These are phyloP conservation scores for Rhynchomys soricoides DNA, from an alignment of 2,113 vertebrate genomes.

Conservation along the genomic window DNA sequence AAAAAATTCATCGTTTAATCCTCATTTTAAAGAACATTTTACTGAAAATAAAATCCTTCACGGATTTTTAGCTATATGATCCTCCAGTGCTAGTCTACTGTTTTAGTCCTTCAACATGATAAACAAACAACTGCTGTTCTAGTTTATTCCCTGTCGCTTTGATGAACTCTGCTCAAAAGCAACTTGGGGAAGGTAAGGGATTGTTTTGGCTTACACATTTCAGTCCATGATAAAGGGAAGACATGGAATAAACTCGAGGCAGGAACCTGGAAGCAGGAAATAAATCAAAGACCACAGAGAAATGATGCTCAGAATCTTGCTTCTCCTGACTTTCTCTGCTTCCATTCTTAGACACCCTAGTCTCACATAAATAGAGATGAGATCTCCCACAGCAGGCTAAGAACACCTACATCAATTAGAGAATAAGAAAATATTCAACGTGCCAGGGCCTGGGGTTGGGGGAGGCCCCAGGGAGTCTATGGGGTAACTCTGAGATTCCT, in stretches of 20 bases:
- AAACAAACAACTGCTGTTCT: not conserved
- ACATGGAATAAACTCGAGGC: not conserved
- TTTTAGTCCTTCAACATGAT: not conserved
- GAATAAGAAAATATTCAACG: not conserved
- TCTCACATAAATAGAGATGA: not conserved
- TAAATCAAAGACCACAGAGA: not conserved
- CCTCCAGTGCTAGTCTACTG: not conserved
- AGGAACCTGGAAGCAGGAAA: not conserved
- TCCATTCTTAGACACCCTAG: not conserved
- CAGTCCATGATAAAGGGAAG: not conserved
- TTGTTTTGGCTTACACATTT: not conserved
- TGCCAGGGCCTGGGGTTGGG: too few species aligned
- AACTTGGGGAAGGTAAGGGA: not conserved
- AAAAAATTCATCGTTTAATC: not conserved
- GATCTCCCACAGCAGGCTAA: not conserved
- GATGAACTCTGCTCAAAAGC: not conserved
- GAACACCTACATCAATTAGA: not conserved
- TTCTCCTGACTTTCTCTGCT: not conserved
- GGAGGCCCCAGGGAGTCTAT: too few species aligned
- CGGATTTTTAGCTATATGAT: not conserved
- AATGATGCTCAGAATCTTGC: not conserved
- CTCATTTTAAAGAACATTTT: not conserved
- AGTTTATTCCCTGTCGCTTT: not conserved
- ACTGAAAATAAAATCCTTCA: not conserved
- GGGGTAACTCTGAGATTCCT: too few species aligned